Conservation (phyloP, 2,113 vertebrate species). For the Ceyx cyanopectus region DNA sequence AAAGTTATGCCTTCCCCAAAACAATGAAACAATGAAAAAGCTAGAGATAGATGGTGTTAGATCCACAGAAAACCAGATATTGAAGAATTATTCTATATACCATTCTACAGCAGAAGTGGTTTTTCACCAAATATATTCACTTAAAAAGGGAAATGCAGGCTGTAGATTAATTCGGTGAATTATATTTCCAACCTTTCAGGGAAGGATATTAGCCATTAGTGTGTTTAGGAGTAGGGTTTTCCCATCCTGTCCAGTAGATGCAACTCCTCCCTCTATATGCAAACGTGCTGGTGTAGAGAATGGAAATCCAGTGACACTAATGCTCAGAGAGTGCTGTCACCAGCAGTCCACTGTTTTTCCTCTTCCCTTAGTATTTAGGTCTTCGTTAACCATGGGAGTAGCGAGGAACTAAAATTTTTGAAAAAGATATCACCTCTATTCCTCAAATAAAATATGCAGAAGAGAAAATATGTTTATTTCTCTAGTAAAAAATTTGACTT, state of each 20-base stretch:
- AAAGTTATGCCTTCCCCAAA: background rate
- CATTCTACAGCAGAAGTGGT: accelerated
- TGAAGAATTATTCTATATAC: background rate
- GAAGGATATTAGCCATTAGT: background rate
- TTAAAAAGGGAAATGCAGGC: background rate
- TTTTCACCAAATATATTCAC: background rate
- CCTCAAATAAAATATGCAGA: background rate
- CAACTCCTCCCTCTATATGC: background rate
- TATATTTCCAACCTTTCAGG: background rate
- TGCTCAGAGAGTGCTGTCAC: background rate
- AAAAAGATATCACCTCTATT: background rate
- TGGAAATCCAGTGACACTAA: background rate
- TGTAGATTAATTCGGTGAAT: background rate
- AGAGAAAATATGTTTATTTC: background rate
- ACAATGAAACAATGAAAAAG: accelerated
- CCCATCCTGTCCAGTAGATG: background rate
- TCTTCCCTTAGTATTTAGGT: background rate
- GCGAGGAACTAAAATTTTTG: background rate
- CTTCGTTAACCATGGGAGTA: background rate
- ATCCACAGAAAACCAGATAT: background rate
- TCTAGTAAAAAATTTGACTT: background rate
- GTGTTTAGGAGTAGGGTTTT: background rate
- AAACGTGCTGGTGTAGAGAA: background rate
- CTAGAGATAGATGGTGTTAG: background rate
- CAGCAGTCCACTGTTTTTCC: background rate